Percentiles rank a stretch among this genome's conserved stretches.
Evolutionary conservation across 1,140 invertebrate species (phyloP).

Genomic region (Diachasma alloeum): DNA sequence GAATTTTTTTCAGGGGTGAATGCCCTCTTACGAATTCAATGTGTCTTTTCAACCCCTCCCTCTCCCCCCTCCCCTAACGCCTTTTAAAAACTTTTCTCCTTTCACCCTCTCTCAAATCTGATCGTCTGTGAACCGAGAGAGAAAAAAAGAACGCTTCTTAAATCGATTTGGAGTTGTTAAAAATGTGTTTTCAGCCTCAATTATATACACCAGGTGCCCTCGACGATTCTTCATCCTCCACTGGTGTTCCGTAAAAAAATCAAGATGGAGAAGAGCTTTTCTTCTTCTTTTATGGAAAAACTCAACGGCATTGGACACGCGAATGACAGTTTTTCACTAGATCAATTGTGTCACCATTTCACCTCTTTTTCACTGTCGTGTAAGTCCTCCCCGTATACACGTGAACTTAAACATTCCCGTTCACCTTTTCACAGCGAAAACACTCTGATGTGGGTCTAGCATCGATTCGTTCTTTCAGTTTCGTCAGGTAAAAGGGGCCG

Average conservation of each 20-base stretch:
- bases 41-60: not conserved
- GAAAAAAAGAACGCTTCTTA: not conserved
- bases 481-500: conserved; percentile 1
- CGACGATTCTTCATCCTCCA: not conserved
- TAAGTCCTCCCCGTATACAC: not conserved
- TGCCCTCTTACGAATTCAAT: not conserved
- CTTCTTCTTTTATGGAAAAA: not conserved
- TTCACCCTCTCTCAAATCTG: not conserved
- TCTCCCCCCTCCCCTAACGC: not conserved
- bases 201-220: not conserved
- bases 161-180: not conserved
- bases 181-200: not conserved
- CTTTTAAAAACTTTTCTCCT: not conserved
- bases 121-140: not conserved
- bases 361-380: not conserved
- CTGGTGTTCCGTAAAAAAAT: not conserved
- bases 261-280: not conserved
- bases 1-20: not conserved
- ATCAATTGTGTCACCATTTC: not conserved
- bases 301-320: not conserved
- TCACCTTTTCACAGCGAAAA: not conserved
- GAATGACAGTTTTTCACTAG: not conserved
- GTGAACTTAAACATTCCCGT: not conserved
- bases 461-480: not conserved
- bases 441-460: not conserved